These are phyloP conservation scores for Pogonocherus hispidulus DNA, from an alignment of 2,888 invertebrate species.

Conservation along the genomic window DNA sequence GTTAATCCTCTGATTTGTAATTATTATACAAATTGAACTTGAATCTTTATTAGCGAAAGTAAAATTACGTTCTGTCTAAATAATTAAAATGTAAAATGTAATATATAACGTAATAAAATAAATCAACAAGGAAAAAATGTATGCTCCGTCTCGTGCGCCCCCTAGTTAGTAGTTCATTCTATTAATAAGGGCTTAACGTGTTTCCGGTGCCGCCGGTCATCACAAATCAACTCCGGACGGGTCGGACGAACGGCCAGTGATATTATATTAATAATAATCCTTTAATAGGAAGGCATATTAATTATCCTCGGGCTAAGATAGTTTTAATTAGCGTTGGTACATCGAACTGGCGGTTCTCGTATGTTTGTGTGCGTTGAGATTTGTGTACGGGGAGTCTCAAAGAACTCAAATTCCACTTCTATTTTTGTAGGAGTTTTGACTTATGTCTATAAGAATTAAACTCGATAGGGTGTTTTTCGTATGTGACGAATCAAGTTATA, in stretches of 20 bases:
- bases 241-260: background rate
- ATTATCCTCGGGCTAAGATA: conserved; percentile 28
- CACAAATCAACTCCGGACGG: conserved; percentile 2
- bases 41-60: too few species aligned
- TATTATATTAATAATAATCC: conserved; percentile 15
- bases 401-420: too few species aligned
- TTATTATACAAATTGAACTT: too few species aligned
- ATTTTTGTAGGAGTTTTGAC: too few species aligned
- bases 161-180: background rate
- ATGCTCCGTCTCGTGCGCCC: background rate
- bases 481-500: too few species aligned
- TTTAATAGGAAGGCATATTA: conserved; percentile 3
- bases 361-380: background rate
- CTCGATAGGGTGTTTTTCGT: too few species aligned
- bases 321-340: conserved; percentile 32
- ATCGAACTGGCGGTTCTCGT: conserved; percentile 10
- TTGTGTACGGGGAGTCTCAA: background rate
- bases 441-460: too few species aligned
- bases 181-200: conserved; percentile 2
- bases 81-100: too few species aligned
- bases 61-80: too few species aligned
- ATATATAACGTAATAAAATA: too few species aligned
- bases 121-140: too few species aligned
- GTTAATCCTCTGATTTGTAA: too few species aligned
- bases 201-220: background rate